phyloP scores from a whole-genome alignment of 2,797 vertebrate species.

The Kryptolebias ocellatus region DNA sequence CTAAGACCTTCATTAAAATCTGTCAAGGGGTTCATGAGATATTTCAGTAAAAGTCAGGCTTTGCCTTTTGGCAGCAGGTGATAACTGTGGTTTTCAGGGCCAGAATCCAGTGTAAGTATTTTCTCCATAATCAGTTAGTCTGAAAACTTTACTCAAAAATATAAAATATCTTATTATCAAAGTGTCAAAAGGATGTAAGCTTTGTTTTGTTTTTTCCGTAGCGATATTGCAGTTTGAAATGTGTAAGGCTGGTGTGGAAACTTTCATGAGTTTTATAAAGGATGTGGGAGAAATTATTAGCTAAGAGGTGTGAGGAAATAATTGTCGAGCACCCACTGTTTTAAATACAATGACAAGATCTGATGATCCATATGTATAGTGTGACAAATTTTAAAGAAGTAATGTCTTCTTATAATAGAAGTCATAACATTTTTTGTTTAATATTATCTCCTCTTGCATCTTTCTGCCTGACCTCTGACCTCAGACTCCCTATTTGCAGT shows the following conservation, averaged over 20 bases:
- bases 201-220: not conserved
- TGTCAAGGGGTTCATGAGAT: too few species aligned
- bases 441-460: not conserved
- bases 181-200: too few species aligned
- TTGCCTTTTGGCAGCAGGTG: too few species aligned
- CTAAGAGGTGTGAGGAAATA: not conserved
- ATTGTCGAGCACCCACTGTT: not conserved
- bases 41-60: too few species aligned
- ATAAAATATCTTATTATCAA: too few species aligned
- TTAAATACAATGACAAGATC: not conserved
- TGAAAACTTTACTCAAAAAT: too few species aligned
- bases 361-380: not conserved
- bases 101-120: too few species aligned
- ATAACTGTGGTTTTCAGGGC: too few species aligned
- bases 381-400: not conserved
- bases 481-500: not conserved
- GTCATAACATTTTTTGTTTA: not conserved
- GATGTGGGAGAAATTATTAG: not conserved
- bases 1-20: too few species aligned
- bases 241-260: not conserved
- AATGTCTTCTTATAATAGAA: not conserved
- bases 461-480: not conserved
- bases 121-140: too few species aligned
- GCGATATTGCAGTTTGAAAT: not conserved
- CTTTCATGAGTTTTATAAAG: not conserved